Conservation (phyloP, 2,888 invertebrate species). For the Sphecodes monilicornis region DNA sequence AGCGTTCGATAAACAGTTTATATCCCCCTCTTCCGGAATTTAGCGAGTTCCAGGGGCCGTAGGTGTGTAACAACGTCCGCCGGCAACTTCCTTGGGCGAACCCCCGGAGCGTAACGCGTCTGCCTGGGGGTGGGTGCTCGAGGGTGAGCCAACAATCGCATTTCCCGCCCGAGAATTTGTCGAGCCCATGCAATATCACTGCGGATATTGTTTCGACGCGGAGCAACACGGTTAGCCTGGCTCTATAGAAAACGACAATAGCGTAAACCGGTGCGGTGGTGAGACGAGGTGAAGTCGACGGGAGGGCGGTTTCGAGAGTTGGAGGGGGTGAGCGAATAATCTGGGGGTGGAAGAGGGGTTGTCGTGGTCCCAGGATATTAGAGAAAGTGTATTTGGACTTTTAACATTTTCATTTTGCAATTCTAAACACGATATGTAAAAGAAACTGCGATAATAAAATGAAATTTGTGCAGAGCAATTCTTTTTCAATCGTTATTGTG, state of each 20-base stretch:
- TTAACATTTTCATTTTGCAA: neutral
- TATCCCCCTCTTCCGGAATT: constrained; percentile 65
- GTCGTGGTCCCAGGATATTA: neutral
- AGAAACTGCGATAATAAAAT: too few relatives aligned
- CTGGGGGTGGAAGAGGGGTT: neutral
- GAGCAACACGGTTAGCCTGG: constrained; percentile 53
- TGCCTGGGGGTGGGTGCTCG: constrained; percentile 26
- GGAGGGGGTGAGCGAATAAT: neutral
- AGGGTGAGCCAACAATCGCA: constrained; percentile 80
- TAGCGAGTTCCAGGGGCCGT: constrained; percentile 44
- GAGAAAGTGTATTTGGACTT: neutral
- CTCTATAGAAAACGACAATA: constrained; percentile 61
- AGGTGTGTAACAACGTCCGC: constrained; percentile 68
- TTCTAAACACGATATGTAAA: too few relatives aligned
- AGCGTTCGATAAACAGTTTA: constrained; percentile 63
- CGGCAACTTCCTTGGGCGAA: constrained; percentile 67
- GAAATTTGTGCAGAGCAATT: too few relatives aligned
- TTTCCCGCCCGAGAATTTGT: constrained; percentile 81
- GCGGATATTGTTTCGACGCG: constrained; percentile 83
- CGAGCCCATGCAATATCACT: constrained; percentile 82
- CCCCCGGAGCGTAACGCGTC: constrained; percentile 44
- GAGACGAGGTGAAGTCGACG: neutral
- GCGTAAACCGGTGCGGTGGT: constrained; percentile 50
- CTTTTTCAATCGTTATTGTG: too few relatives aligned
- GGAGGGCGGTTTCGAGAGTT: neutral